Evolutionary conservation across 2,797 vertebrate species (phyloP), one percentile per base, ranked within the genome.

Genomic region (Danionella dracula): DNA sequence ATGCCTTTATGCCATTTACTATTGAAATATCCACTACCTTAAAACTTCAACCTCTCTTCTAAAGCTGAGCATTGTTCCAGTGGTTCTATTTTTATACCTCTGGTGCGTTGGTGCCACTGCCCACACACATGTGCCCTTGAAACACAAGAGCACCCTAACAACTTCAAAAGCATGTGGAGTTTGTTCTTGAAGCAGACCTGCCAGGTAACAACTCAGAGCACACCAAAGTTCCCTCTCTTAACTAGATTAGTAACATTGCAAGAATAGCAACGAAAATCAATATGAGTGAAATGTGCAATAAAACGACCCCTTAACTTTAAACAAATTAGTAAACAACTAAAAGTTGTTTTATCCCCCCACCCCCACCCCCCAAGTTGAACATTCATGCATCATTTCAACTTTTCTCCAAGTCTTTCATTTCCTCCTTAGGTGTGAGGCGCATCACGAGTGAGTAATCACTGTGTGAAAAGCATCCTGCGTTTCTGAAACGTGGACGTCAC

Each of bases 401-500:
- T 46, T 35, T 10, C 40, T 31, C 40, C 45, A 17, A 37, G 20
- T 31, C 27, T 66, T 66, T 48, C 20, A 48, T 56, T 56, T 38
- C 50, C 61, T 44, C 13, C 51, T 16, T 34, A 44, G 45, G 50
- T 70, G 38, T 13, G n/a, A 6, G 38, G 49, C 35, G 19, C 31
- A 58, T 62, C 53, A 58, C 51, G 61, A 31, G 31, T 65, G 13
- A 51, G 46, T 65, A 59, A 71, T 71, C 54, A 59, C 5, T 34
- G 40, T 16, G 40, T 21, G 38, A 19, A 0, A 8, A 1, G 20
- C 48, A 40, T 57, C 56, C 49, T 49, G 31, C 49, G 23, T 58
- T 49, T 68, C 19, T 35, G 67, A 68, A 61, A 64, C 49, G 23
- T 31, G 37, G 55, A 67, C 55, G 68, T 70, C 70, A 63, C 56